These are phyloP conservation scores for Drosophila azteca DNA, from an alignment of 1,140 invertebrate species.

Conservation along the genomic window DNA sequence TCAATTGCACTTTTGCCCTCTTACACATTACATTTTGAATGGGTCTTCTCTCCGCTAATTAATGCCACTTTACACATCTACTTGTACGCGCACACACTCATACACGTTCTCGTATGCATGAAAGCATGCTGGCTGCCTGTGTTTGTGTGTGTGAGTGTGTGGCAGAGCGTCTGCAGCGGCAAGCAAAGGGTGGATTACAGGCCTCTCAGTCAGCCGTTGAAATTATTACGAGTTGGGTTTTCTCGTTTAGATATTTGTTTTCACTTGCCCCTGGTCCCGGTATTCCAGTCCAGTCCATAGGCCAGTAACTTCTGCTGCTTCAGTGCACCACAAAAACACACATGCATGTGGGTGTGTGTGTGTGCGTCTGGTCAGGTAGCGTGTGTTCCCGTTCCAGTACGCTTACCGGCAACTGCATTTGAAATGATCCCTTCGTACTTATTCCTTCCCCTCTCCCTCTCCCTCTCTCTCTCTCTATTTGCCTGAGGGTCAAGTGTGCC, in stretches of 20 bases:
- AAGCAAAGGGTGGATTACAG: conserved; percentile 70
- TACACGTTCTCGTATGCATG: not conserved
- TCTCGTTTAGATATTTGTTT: conserved; percentile 66
- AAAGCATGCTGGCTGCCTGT: conserved; percentile 1
- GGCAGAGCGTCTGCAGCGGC: conserved; percentile 15
- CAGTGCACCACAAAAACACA: conserved; percentile 40
- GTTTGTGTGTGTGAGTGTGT: conserved; percentile 15
- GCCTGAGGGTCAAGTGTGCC: conserved; percentile 23
- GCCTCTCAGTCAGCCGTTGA: conserved; percentile 31
- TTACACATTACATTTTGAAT: conserved; percentile 34
- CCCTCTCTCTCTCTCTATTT: not conserved
- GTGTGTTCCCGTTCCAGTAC: conserved; percentile 26
- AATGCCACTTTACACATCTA: conserved; percentile 65
- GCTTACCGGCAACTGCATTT: conserved; percentile 49
- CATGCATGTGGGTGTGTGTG: not conserved
- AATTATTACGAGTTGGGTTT: conserved; percentile 68
- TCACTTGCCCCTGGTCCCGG: conserved; percentile 38
- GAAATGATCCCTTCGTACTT: conserved; percentile 50
- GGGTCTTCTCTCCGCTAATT: conserved; percentile 65
- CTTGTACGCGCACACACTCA: not conserved
- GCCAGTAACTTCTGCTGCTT: conserved; percentile 79
- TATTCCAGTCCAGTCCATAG: conserved; percentile 22
- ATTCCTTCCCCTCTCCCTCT: conserved; percentile 22
- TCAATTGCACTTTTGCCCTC: conserved; percentile 76
- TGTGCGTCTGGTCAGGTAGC: conserved; percentile 46